phyloP scores from a whole-genome alignment of 2,113 vertebrate genomes.

The Catagonus wagneri region DNA sequence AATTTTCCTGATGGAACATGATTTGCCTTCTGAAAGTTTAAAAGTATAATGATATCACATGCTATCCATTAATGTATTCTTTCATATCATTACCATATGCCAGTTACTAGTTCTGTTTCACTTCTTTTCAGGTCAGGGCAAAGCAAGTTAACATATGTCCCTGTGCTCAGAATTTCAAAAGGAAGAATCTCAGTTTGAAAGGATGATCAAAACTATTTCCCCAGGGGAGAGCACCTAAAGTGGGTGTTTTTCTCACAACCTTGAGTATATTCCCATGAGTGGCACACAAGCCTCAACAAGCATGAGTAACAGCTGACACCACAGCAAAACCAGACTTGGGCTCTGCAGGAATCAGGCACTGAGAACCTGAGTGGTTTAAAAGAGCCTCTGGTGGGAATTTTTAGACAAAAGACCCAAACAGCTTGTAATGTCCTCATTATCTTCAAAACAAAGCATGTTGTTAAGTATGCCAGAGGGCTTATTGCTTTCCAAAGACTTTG shows the following conservation, averaged over 20 bases:
- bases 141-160: slow-evolving; percentile 73
- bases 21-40: slow-evolving; percentile 68
- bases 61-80: background rate
- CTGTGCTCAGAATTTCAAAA: slow-evolving; percentile 70
- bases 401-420: slow-evolving; percentile 85
- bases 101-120: slow-evolving; percentile 77
- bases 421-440: slow-evolving; percentile 87
- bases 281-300: slow-evolving; percentile 60
- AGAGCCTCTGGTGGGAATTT: slow-evolving; percentile 81
- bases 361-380: slow-evolving; percentile 73
- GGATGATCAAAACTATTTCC: slow-evolving; percentile 62
- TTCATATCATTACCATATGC: slow-evolving; percentile 66
- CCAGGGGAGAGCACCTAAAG: background rate
- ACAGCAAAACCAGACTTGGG: slow-evolving; percentile 76
- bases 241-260: slow-evolving; percentile 68
- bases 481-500: slow-evolving; percentile 71
- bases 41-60: slow-evolving; percentile 42
- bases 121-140: slow-evolving; percentile 61
- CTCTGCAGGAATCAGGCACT: slow-evolving; percentile 77
- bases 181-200: slow-evolving; percentile 67
- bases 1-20: slow-evolving; percentile 62
- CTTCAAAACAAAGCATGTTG: slow-evolving; percentile 85
- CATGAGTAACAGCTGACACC: slow-evolving; percentile 76
- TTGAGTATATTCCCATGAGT: slow-evolving; percentile 48
- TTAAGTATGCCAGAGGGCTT: slow-evolving; percentile 75